Conservation (phyloP, 2,888 invertebrate species). For the Agriopis leucophaearia region DNA sequence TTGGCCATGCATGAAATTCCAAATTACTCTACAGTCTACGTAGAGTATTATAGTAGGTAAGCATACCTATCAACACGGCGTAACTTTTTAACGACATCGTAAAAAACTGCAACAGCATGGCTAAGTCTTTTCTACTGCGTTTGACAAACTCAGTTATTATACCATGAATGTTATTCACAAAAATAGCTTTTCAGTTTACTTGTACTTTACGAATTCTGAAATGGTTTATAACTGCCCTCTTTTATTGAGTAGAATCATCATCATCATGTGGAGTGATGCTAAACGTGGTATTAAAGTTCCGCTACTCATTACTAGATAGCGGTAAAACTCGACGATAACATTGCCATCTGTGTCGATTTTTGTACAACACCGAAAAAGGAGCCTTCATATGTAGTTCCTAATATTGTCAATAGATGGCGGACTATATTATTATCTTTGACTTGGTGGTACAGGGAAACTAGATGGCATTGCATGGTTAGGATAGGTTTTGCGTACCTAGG, state of each 20-base stretch:
- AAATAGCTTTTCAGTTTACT: conserved; percentile 18
- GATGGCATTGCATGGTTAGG: too few species aligned
- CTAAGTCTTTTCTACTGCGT: conserved; percentile 40
- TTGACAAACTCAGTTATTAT: conserved; percentile 40
- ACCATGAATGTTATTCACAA: conserved; percentile 26
- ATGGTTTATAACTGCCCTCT: conserved; percentile 54
- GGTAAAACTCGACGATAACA: background rate
- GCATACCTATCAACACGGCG: background rate
- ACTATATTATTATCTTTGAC: too few species aligned
- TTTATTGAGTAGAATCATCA: conserved; percentile 51
- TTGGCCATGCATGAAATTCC: conserved; percentile 27
- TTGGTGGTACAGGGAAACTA: too few species aligned
- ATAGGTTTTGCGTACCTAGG: too few species aligned
- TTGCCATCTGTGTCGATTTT: conserved; percentile 30
- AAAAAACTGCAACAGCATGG: conserved; percentile 39
- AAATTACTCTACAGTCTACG: conserved; percentile 17
- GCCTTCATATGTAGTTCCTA: background rate
- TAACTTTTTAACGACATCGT: conserved; percentile 41
- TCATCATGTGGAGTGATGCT: background rate
- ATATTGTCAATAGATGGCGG: conserved; percentile 35
- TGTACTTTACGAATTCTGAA: conserved; percentile 8
- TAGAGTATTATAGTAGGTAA: conserved; percentile 2
- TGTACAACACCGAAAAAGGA: background rate
- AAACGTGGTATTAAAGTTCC: background rate
- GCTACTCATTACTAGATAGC: conserved; percentile 50